Base-by-base conservation (phyloP, 2,113 vertebrate genomes). In the Galeopterus variegatus region DNA sequence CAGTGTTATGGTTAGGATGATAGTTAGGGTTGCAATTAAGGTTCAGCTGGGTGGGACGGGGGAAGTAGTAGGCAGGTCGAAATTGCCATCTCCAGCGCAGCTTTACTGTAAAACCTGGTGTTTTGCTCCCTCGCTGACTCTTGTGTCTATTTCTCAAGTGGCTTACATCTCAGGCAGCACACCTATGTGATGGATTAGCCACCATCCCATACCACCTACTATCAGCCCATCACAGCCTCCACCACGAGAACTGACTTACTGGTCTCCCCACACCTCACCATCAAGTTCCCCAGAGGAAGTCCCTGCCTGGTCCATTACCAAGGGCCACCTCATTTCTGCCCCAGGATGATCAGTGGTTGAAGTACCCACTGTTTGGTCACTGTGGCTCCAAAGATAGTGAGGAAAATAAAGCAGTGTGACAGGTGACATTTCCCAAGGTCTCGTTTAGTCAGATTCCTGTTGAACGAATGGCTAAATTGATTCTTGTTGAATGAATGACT, bases 121-220 rank as follows among this genome's bases (percentile, higher is more conserved):
- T 21, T 58, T 23, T 12, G 45, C 2, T 56, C 12, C n/a, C 18
- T 31, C 41, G 8, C 24, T 80, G 23, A 60, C 64, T 50, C 41
- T 24, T 8, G 54, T 21, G 31, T 50, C 24, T 73, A 1, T 54
- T 65, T 41, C 64, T 62, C 18, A 50, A 80, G 84, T 41, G 23
- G 31, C 62, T 70, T 54, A 24, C 77, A 33, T 54, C 10, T 45
- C 48, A 65, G 21, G 48, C 48, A 64, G 23, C 36, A 8, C n/a
- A 94, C 5, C 67, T 1, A 0, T 28, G 8, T 28, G 69, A 56
- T 48, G 21, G 11, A 41, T 50, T 45, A 52, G 19, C 33, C 10
- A 36, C 86, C 3, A 5, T 4, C 77, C 19, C 0, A 1, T 6
- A 9, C 69, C 24, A 17, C 31, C 26, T 0, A 4, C 28, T 18